phyloP scores from a whole-genome alignment of 1,140 invertebrate species.

The Magallana gigas region DNA sequence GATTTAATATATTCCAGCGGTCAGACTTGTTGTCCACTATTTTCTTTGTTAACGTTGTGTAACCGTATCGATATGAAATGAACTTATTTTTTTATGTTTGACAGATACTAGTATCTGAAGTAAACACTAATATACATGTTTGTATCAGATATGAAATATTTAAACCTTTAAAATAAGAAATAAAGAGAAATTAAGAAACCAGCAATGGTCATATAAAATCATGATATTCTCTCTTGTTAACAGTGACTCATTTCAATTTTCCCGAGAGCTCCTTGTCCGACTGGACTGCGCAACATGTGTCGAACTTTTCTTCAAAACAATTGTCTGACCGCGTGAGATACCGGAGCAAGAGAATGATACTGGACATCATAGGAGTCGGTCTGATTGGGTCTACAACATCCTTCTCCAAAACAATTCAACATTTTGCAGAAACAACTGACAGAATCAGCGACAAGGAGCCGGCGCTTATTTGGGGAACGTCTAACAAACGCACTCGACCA shows the following conservation, averaged over 20 bases:
- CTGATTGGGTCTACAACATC: conserved; percentile 68
- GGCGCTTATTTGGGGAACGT: conserved; percentile 65
- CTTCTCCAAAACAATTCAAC: conserved; percentile 56
- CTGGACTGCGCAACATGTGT: conserved; percentile 59
- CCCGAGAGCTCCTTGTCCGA: conserved; percentile 55
- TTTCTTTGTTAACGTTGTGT: too few species aligned
- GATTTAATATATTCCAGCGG: too few species aligned
- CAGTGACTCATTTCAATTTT: not conserved
- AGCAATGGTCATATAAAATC: too few species aligned
- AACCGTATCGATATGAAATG: too few species aligned
- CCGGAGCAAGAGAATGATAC: conserved; percentile 70
- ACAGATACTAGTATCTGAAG: too few species aligned
- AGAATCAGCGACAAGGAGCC: not conserved
- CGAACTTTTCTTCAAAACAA: conserved; percentile 56
- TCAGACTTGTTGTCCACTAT: too few species aligned
- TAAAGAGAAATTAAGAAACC: too few species aligned
- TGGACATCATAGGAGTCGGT: conserved; percentile 71
- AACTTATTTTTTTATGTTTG: too few species aligned
- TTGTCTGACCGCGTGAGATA: conserved; percentile 61
- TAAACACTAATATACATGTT: too few species aligned
- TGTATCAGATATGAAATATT: too few species aligned
- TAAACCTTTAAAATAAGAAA: too few species aligned
- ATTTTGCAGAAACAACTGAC: conserved; percentile 44
- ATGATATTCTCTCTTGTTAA: too few species aligned
- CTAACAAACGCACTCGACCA: conserved; percentile 54